phyloP scores from a whole-genome alignment of 2,888 invertebrate species.

The Resseliella maxima region DNA sequence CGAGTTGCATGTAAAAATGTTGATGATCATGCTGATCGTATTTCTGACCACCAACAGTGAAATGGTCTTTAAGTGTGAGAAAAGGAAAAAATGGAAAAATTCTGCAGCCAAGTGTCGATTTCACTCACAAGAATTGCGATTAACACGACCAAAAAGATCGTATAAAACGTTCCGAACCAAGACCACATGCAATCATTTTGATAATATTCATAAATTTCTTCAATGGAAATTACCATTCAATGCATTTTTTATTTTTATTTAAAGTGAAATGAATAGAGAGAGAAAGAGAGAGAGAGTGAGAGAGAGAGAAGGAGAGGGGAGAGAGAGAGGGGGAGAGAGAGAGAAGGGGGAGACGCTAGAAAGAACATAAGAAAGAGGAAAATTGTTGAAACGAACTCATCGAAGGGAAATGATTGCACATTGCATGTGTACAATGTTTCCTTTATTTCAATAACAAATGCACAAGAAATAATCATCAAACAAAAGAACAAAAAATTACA shows the following conservation, averaged over 20 bases:
- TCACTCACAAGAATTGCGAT: not conserved
- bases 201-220: slow-evolving; percentile 36
- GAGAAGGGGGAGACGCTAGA: no score
- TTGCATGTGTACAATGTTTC: slow-evolving; percentile 13
- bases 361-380: no score
- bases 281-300: no score
- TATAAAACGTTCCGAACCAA: not conserved
- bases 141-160: not conserved
- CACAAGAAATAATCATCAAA: not conserved
- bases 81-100: not conserved
- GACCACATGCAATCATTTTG: not conserved
- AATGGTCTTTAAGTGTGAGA: not conserved
- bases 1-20: slow-evolving; percentile 1
- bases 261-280: no score
- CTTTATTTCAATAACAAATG: not conserved
- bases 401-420: no score
- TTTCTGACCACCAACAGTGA: not conserved
- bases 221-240: not conserved
- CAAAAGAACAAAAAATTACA: not conserved
- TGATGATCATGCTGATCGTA: not conserved
- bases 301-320: no score
- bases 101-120: not conserved
- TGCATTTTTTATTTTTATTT: no score
- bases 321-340: no score
- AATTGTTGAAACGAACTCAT: no score